Percentiles rank a stretch among this genome's conserved stretches.
phyloP scores from a whole-genome alignment of 2,797 vertebrate species.

The Malacoraja senta region DNA sequence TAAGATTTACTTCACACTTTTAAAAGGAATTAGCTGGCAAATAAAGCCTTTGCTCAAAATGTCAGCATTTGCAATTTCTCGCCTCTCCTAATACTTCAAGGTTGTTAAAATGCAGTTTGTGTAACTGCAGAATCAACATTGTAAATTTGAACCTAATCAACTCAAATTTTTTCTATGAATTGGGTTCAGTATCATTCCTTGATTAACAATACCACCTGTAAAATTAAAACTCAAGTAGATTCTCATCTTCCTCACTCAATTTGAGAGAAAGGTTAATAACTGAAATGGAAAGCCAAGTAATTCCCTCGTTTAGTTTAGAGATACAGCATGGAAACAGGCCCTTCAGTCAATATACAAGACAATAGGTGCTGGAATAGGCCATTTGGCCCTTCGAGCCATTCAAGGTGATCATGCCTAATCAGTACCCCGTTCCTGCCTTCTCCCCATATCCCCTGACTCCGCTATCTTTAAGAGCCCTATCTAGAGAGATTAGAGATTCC shows the following conservation, averaged over 20 bases:
- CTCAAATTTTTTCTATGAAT: background rate
- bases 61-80: too few species aligned
- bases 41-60: background rate
- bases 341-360: too few species aligned
- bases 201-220: background rate
- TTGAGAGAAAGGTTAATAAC: background rate
- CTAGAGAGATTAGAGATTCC: too few species aligned
- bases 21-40: background rate
- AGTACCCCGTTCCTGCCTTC: too few species aligned
- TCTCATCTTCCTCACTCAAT: background rate
- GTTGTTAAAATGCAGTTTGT: background rate
- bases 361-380: too few species aligned
- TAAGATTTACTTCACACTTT: background rate
- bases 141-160: background rate
- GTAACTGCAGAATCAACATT: background rate
- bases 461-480: too few species aligned
- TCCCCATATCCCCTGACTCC: too few species aligned
- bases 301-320: too few species aligned
- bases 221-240: background rate
- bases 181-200: background rate
- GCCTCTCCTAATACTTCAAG: background rate
- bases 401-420: too few species aligned
- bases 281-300: background rate
- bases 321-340: too few species aligned
- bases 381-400: too few species aligned